Evolutionary conservation across 2,797 vertebrate species (phyloP), one percentile per base, ranked within the genome.

Genomic region (Chelon labrosus): DNA sequence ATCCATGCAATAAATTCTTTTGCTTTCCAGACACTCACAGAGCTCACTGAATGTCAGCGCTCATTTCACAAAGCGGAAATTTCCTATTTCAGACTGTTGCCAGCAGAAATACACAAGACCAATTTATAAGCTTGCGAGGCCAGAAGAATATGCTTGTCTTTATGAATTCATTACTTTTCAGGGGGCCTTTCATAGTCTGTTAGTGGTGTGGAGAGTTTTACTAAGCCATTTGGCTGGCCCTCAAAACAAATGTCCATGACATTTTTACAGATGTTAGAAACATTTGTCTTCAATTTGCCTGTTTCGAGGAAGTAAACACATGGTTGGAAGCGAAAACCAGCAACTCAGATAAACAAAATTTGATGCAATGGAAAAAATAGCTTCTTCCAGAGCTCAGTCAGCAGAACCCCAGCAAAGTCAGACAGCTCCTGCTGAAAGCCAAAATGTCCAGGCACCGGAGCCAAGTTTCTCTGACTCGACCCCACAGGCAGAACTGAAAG

Each of bases 401-500:
- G 47, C 37, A 71, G 79, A 73, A 85, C 69, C 75, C 84, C 83
- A 74, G 75, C 67, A 62, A 69, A 75, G 78, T 52, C 69, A 74
- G 77, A 73, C 60, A 46, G 47, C 41, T 63, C 46, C 60, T 77
- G 74, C 79, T 79, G 47, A 64, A 46, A 82, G 69, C 68, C 66
- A 81, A 84, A 62, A 77, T 71, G 78, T 86, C 82, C 65, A 61
- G 71, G 54, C 31, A 22, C 10, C n/a, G 3, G 65, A 67, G 88
- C 88, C 83, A 90, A 83, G 44, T 65, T 41, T 39, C 39, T 77
- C 67, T 54, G 75, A 80, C 61, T 73, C 54, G 68, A 90, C 84
- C 86, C 88, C 88, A 86, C 85, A 81, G 67, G 73, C 73, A 65
- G 83, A 75, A 64, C 20, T 56, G 13, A 88, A 85, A 88, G 72